Conservation (phyloP, 2,888 invertebrate species). For the Antheraea assamensis region DNA sequence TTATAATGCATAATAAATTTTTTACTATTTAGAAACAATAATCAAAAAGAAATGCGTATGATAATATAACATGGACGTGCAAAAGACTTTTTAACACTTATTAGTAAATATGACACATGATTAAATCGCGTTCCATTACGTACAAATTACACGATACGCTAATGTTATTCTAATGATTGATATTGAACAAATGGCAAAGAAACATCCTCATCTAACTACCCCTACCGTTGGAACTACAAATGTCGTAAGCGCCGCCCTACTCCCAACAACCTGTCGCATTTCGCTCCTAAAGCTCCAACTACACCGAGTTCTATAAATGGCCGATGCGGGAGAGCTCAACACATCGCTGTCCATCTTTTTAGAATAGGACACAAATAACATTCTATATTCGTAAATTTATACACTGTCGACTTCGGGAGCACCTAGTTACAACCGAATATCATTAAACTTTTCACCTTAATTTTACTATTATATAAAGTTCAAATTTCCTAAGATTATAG, state of each 20-base stretch:
- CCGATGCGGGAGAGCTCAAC: conserved; percentile 82
- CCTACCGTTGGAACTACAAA: conserved; percentile 43
- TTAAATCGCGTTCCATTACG: not conserved
- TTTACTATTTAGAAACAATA: no score
- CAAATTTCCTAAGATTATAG: conserved; percentile 40
- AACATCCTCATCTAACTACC: conserved; percentile 53
- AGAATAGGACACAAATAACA: conserved; percentile 82
- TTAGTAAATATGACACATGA: not conserved
- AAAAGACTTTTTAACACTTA: no score
- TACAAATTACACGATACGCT: conserved; percentile 22
- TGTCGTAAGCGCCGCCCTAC: conserved; percentile 51
- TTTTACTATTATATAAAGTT: conserved; percentile 36
- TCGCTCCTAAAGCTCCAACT: conserved; percentile 61
- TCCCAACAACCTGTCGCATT: conserved; percentile 51
- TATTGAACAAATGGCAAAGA: conserved; percentile 62
- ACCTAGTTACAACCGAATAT: conserved; percentile 48
- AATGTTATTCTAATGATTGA: conserved; percentile 29
- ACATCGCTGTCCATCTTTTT: conserved; percentile 82
- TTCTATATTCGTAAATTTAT: conserved; percentile 81
- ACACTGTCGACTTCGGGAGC: conserved; percentile 70
- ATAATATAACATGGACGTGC: no score
- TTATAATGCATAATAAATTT: no score
- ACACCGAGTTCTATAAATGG: conserved; percentile 79
- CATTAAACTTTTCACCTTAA: conserved; percentile 52
- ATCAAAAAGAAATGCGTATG: no score